Evolutionary conservation across 2,113 vertebrate species (phyloP), one percentile per base, ranked within the genome.

Genomic region (Sialia sialis): DNA sequence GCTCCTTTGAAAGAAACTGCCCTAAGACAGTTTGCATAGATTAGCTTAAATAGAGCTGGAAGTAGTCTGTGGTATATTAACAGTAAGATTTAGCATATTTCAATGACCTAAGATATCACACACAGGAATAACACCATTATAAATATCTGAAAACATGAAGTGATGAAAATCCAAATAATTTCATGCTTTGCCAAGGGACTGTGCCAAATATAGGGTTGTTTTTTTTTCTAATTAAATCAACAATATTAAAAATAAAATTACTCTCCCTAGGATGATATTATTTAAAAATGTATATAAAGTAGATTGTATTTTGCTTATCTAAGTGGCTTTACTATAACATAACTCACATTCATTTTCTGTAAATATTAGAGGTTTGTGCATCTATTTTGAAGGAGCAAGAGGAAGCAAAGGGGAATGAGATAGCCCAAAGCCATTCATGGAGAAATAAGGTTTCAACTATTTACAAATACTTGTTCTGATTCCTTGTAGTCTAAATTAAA

Each of bases 141-240:
- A 92, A 79, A 73, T 72, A 2, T 90, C 86, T 91, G 51, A 92
- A 94, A 93, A 87, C 32, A 41, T n/a, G 16, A 73, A 59, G 16
- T 38, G 22, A 74, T 66, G 54, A 88, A 93, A 80, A 59, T 79
- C 10, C 60, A 87, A 66, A 83, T 63, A 81, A 79, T 89, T 84
- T 49, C 1, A 0, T 69, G 26, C 39, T 87, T 84, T 94, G 38
- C 44, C 80, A 76, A 90, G 80, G 13, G 59, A 74, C 14, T 90
- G 59, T 62, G 48, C 19, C 26, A 77, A 54, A 49, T 14, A 69
- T 0, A 11, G 36, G 39, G 43, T n/a, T n/a, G 26, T 83, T 44
- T 78, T 46, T 56, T 17, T 95, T 92, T 77, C 77, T 95, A 97
- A 97, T 97, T 93, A 94, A 77, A 34, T 93, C 66, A 94, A 76